Evolutionary conservation across 2,113 vertebrate genomes (phyloP), one percentile per base, ranked within the genome.

Genomic region (Catharus minimus): DNA sequence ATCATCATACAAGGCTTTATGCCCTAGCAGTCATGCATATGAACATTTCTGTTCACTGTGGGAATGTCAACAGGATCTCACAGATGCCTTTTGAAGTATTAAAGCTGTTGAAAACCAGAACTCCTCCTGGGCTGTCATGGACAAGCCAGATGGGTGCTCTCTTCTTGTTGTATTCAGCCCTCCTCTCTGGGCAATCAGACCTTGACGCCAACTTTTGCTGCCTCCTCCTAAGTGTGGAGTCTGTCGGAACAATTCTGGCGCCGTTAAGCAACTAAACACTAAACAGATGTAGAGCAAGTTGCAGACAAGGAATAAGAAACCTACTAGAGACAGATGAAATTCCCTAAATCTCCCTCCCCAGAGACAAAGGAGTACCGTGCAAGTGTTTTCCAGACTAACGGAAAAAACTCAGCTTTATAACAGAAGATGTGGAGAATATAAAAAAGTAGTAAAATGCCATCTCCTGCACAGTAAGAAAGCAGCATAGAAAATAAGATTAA

Each of bases 171-270:
- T 38, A 15, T 15, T 89, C 69, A 21, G 33, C 12, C 13, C 12
- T 18, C 10, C 20, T 46, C 10, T 52, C 46, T 28, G 46, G 10
- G 32, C 43, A 26, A 7, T 33, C 44, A n/a, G 73, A 32, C 24
- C 46, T 46, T 10, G 11, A 17, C 27, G 20, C 2, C 20, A n/a
- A 19, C 8, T 79, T 75, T 24, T 26, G 5, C 27, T 60, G 11
- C 55, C 43, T 57, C n/a, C 41, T 55, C 41, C 26, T 17, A 7
- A 9, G 11, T 0, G 7, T 53, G 58, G 28, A 33, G 12, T 64
- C 21, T 81, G 53, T 21, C 0, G 0, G 74, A 69, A 24, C 50
- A 62, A 4, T 22, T 44, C 12, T 26, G 2, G 64, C 39, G 27
- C 30, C 0, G 1, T 39, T 71, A 22, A 65, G n/a, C 39, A 24